phyloP scores from a whole-genome alignment of 1,140 invertebrate genomes.

The Caerostris darwini region DNA sequence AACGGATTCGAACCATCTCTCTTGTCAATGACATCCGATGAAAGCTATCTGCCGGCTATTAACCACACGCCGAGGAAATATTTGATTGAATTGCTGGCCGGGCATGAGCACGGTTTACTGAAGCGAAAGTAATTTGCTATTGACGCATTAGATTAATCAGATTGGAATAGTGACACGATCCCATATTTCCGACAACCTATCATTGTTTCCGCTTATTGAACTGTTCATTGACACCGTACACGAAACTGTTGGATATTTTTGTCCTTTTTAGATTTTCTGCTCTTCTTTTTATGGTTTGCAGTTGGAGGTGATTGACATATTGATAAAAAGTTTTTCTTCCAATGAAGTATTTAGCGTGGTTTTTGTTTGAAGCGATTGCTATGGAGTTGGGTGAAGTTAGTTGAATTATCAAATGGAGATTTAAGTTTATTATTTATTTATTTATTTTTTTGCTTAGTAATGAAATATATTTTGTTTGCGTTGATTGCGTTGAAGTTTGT shows the following conservation, averaged over 20 bases:
- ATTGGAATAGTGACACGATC: constrained; percentile 1
- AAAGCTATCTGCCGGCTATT: constrained; percentile 45
- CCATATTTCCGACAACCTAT: constrained; percentile 21
- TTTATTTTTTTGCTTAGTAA: too few relatives aligned
- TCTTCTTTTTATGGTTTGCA: background rate
- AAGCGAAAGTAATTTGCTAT: constrained; percentile 26
- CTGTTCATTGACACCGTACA: constrained; percentile 17
- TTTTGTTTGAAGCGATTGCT: too few relatives aligned
- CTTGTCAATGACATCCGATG: constrained; percentile 34
- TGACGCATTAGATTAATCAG: constrained; percentile 31
- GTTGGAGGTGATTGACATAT: too few relatives aligned
- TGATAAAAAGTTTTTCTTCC: too few relatives aligned
- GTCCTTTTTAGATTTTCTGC: background rate
- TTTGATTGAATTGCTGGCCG: constrained; percentile 40
- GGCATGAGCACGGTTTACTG: constrained; percentile 7
- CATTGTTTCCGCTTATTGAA: constrained; percentile 22
- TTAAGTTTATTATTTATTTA: too few relatives aligned
- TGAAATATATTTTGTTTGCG: too few relatives aligned
- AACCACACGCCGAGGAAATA: background rate
- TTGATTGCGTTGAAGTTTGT: too few relatives aligned
- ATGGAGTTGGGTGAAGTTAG: too few relatives aligned
- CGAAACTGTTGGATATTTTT: background rate
- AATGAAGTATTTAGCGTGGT: too few relatives aligned
- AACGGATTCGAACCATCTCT: constrained; percentile 34
- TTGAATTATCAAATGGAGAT: too few relatives aligned